Evolutionary conservation across 1,140 invertebrate species (phyloP), one percentile per base, ranked within the genome.

Genomic region (Drosophila trapezifrons): DNA sequence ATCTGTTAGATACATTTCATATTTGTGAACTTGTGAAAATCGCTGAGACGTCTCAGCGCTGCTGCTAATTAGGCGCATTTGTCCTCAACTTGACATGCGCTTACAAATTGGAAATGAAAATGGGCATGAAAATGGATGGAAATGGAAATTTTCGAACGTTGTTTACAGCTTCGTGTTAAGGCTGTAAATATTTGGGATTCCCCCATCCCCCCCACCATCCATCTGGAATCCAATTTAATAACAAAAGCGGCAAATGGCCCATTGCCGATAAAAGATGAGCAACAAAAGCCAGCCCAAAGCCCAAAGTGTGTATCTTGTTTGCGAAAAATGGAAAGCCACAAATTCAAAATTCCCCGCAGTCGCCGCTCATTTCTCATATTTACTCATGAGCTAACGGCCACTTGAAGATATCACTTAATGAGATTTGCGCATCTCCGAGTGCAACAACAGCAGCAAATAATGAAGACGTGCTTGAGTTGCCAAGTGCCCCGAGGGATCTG

Each of bases 331-430:
- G 69, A 62, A 74, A 56, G 51, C 57, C 56, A 52, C 40, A 42
- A 66, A 75, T 60, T 77, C 42, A 62, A 79, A 83, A 81, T 71
- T 65, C 78, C 43, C 45, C 13, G 42, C 54, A 43, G 52, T 77
- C 65, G 37, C 54, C 52, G 64, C 75, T 52, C 83, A 87, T 87
- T 77, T 87, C 69, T 83, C 84, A 86, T 86, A 89, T 66, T 69
- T 35, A 64, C 67, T 40, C 47, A 57, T 65, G 37, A 80, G 77
- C 85, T 80, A 89, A 89, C 85, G 84, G 84, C 65, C 84, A 89
- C 84, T 89, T 89, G 85, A 89, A 89, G 84, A 89, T 89, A 89
- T 89, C 84, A 89, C 84, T 89, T 89, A 89, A 89, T 89, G 84
- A 89, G 84, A 89, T 89, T 89, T 89, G 85, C 80, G 84, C 84